A percentile compares a stretch with the other conserved stretches of the same genome.
Conservation (phyloP, 2,888 invertebrate species). For the Mechanitis mazaeus region DNA sequence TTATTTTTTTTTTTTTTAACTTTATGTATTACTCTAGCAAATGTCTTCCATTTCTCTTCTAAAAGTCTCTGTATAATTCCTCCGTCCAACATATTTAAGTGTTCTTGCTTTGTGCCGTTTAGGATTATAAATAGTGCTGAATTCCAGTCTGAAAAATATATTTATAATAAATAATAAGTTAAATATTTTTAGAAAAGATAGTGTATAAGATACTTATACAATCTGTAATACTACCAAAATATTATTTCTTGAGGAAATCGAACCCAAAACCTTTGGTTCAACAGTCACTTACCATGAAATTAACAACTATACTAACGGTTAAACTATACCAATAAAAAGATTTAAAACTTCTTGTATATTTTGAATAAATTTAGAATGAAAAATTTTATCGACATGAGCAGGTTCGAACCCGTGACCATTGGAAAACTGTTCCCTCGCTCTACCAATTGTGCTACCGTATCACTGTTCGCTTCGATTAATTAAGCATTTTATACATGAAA, state of each 20-base stretch:
- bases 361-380: too few species aligned
- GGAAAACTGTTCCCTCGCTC: too few species aligned
- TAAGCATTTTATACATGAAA: too few species aligned
- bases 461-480: too few species aligned
- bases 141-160: conserved; percentile 89
- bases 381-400: too few species aligned
- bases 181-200: conserved; percentile 17
- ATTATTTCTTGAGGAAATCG: too few species aligned
- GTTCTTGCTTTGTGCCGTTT: conserved; percentile 97
- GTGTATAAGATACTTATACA: not conserved
- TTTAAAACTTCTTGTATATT: too few species aligned
- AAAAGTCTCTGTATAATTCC: conserved; percentile 97
- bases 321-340: too few species aligned
- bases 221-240: too few species aligned
- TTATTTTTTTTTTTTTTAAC: not conserved
- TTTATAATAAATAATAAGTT: too few species aligned
- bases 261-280: not conserved
- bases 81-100: conserved; percentile 98
- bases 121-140: conserved; percentile 98
- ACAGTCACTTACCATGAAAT: not conserved
- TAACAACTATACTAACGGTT: not conserved
- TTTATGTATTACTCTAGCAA: conserved; percentile 84
- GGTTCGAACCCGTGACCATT: too few species aligned
- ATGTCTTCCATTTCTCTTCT: conserved; percentile 99
- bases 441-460: too few species aligned